phyloP scores from a whole-genome alignment of 2,797 vertebrate genomes.

The Acrocephalus scirpaceus region DNA sequence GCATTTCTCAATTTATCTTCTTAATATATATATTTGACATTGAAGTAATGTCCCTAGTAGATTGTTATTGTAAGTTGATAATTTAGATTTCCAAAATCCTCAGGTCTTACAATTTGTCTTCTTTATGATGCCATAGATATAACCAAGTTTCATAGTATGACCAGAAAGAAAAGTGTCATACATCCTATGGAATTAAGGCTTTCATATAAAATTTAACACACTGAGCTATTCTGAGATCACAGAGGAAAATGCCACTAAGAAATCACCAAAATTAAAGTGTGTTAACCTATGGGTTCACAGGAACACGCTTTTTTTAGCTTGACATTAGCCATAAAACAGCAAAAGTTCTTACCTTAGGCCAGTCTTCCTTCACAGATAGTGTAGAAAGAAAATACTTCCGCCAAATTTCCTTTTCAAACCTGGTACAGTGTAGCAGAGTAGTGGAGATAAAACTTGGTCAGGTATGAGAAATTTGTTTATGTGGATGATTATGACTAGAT shows the following conservation, averaged over 20 bases:
- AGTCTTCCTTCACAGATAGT: not conserved
- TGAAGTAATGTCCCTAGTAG: too few species aligned
- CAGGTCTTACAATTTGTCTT: not conserved
- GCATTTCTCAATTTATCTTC: not conserved
- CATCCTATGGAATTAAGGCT: not conserved
- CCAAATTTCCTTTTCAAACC: not conserved
- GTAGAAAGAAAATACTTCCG: not conserved
- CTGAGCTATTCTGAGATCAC: not conserved
- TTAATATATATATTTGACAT: not conserved
- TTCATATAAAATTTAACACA: not conserved
- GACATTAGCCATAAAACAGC: not conserved
- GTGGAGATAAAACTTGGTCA: not conserved
- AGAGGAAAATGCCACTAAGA: not conserved
- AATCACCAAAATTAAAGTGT: not conserved
- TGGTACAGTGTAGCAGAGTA: not conserved
- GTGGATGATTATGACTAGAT: not conserved
- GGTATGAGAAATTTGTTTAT: not conserved
- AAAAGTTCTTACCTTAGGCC: not conserved
- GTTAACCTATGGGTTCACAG: not conserved
- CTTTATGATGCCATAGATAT: not conserved
- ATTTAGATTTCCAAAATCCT: not conserved
- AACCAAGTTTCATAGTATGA: not conserved
- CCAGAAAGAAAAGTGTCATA: not conserved
- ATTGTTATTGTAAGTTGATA: not conserved
- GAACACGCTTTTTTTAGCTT: not conserved